Evolutionary conservation across 2,888 invertebrate genomes (phyloP).

Genomic region (Sinelater perroti): DNA sequence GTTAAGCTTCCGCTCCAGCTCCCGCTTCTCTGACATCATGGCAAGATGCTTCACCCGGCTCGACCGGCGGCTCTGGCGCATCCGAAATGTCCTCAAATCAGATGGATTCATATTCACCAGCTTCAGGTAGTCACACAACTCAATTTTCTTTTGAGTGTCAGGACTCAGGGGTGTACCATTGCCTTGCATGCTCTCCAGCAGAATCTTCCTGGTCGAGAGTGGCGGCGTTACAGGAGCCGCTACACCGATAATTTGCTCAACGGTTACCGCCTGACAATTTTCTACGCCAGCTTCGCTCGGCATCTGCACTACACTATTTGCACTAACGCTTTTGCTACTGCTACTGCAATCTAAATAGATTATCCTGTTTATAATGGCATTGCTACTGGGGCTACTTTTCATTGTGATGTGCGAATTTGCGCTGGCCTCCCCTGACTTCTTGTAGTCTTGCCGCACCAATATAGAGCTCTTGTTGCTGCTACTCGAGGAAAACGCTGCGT

Average conservation of each 20-base stretch:
- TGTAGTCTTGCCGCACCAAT: slow-evolving; percentile 33
- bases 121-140: slow-evolving; percentile 57
- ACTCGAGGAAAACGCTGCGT: neutral
- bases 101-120: slow-evolving; percentile 55
- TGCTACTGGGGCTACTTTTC: too few relatives aligned
- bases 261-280: too few relatives aligned
- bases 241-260: too few relatives aligned
- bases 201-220: neutral
- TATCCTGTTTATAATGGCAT: too few relatives aligned
- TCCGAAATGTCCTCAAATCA: slow-evolving; percentile 49
- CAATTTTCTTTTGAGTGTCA: slow-evolving; percentile 55
- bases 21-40: slow-evolving; percentile 45
- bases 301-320: too few relatives aligned
- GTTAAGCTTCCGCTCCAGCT: slow-evolving; percentile 37
- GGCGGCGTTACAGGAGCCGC: neutral
- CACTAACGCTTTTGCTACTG: too few relatives aligned
- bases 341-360: too few relatives aligned
- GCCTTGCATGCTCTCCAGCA: too few relatives aligned
- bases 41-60: slow-evolving; percentile 54
- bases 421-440: too few relatives aligned
- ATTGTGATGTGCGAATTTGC: too few relatives aligned
- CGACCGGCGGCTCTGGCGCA: slow-evolving; percentile 54
- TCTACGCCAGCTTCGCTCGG: too few relatives aligned
- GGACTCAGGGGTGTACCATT: slow-evolving; percentile 50
- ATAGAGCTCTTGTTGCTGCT: slow-evolving; percentile 26